Base-by-base conservation (phyloP, 2,113 vertebrate genomes). In the Hemicordylus capensis region DNA sequence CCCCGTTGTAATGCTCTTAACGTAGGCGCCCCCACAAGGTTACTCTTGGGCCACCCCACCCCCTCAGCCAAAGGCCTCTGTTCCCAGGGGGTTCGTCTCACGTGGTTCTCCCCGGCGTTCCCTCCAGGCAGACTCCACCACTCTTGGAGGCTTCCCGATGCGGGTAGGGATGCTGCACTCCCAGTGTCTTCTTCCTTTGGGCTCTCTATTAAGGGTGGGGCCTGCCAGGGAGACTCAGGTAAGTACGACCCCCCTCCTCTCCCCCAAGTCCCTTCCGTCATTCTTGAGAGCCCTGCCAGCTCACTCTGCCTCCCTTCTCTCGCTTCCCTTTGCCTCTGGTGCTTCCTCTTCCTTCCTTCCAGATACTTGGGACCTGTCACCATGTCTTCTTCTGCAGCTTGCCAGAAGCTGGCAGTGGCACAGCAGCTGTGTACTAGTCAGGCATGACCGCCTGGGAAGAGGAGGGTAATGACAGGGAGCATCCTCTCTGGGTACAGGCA, bases 181-280 rank as follows among this genome's bases (percentile, higher is more conserved):
- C 76, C 84, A 73, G 84, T 46, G 24, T 79, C 84, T 28, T 85
- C 84, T 80, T 85, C 76, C 84, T 80, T 63, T 85, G 76, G 84
- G 76, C 76, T 85, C 84, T 85, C 54, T 85, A 85, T 85, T 72
- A 85, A 73, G 76, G 67, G 76, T 85, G 67, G 84, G 76, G 84
- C 76, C 84, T 85, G 84, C 84, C 84, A 79, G 84, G 84, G 84
- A 85, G 84, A 85, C 84, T 79, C 66, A 79, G 76, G 9, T 85
- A 85, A 85, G 84, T 85, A 85, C 42, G 46, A 37, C 76, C 51
- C 84, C 84, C 84, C 56, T 34, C 81, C 54, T n/a, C n/a, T 26
- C 26, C 39, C 31, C 51, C 51, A 73, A 61, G 58, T 37, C 64
- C 66, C 64, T 26, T 72, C 54, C 42, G 70, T 56, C 37, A 14